Evolutionary conservation across 1,140 invertebrate genomes (phyloP), one percentile per base, ranked within the genome.

Genomic region (Diplogasteroides magnus): DNA sequence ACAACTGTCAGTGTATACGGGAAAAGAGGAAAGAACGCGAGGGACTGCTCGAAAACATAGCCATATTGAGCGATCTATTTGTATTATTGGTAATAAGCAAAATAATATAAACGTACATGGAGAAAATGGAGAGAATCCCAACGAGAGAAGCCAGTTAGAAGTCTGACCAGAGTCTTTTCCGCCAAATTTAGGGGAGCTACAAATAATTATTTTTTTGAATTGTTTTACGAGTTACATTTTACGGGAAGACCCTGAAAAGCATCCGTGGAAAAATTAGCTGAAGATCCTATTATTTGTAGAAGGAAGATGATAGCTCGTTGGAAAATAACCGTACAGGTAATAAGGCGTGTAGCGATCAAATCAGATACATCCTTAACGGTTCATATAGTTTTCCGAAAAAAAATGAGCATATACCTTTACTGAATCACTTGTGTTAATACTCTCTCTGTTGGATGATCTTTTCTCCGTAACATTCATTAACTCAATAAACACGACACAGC

Each of bases 101-200:
- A n/a, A n/a, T n/a, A n/a, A n/a, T n/a, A n/a, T n/a, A n/a, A n/a
- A n/a, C n/a, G n/a, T n/a, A n/a, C n/a, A 60, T 75, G 64, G n/a
- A 72, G 14, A 31, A 74, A 74, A 13, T 74, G 72, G 15, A 63
- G 57, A 2, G 72, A 64, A 64, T 74, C 72, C 72, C 72, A 74
- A 15, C 68, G 68, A 23, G 31, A 31, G 1, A 70, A 48, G 0
- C 68, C 68, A 0, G 29, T n/a, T 6, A 23, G n/a, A 25, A 48
- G 14, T 0, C 31, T 64, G 57, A 37, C 63, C n/a, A 65, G 29
- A 19, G 31, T 55, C 15, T 23, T 37, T n/a, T 65, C 63, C 19
- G 48, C 63, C 31, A 65, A 56, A 65, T 56, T 56, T 26, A 65
- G 57, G 27, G 27, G 27, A 61, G 26, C 0, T 26, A 19, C 14